Conservation (phyloP, 2,797 vertebrate genomes). For the Cygnus olor region DNA sequence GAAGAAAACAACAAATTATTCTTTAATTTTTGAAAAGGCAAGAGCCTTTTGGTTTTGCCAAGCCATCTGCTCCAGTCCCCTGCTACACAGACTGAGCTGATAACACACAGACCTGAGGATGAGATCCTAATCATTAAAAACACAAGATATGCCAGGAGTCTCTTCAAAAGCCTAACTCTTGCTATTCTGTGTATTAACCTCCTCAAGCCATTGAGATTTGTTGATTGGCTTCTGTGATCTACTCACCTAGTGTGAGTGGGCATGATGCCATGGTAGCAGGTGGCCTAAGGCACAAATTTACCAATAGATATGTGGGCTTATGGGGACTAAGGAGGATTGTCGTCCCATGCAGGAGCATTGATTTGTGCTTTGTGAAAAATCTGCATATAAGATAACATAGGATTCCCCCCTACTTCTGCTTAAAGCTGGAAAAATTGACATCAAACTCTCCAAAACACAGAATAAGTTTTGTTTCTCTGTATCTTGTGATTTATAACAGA, state of each 20-base stretch:
- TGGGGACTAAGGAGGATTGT: background rate
- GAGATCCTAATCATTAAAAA: slow-evolving; percentile 51
- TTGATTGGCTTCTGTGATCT: slow-evolving; percentile 8
- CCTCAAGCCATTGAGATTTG: background rate
- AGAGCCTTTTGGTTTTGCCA: slow-evolving; percentile 24
- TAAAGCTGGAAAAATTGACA: background rate
- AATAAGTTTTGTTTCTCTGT: background rate
- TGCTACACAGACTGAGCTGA: slow-evolving; percentile 1
- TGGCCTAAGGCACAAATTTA: slow-evolving; percentile 16
- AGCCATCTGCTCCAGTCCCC: slow-evolving; percentile 39
- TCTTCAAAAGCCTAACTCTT: slow-evolving; percentile 29
- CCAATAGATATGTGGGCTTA: background rate
- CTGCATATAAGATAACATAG: background rate
- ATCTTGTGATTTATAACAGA: background rate
- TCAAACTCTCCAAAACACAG: background rate
- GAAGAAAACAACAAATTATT: slow-evolving; percentile 56
- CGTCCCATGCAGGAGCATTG: background rate
- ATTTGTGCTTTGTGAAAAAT: background rate
- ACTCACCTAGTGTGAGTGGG: slow-evolving; percentile 13
- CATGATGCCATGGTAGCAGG: background rate
- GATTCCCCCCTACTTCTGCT: background rate
- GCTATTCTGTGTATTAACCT: slow-evolving; percentile 1
- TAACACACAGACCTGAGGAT: slow-evolving; percentile 5
- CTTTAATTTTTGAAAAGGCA: slow-evolving; percentile 56
- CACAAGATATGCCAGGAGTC: slow-evolving; percentile 21